Evolutionary conservation across 2,113 vertebrate species (phyloP).

Genomic region (Psittacara wagleri): DNA sequence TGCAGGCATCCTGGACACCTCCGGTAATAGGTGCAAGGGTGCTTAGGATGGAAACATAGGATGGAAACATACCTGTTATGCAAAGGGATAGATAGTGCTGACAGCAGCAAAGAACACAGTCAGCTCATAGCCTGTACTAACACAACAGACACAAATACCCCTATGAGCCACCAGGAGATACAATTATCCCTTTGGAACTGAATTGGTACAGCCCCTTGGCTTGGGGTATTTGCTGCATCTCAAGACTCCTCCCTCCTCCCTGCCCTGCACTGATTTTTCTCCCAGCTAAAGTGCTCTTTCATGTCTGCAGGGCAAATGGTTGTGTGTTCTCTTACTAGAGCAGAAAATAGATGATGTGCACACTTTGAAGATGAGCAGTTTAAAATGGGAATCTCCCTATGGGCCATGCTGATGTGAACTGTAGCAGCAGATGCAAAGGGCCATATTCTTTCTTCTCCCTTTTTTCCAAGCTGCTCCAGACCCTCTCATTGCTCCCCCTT

Average conservation of each 20-base stretch:
- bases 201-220: not conserved
- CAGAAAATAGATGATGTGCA: not conserved
- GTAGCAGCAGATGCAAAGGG: not conserved
- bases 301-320: not conserved
- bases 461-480: not conserved
- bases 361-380: not conserved
- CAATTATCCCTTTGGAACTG: not conserved
- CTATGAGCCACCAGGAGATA: not conserved
- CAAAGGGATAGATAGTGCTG: not conserved
- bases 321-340: not conserved
- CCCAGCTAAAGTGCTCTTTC: not conserved
- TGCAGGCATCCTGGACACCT: not conserved
- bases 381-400: not conserved
- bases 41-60: not conserved
- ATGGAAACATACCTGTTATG: not conserved
- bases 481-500: rapidly evolving
- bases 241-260: not conserved
- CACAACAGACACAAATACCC: not conserved
- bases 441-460: not conserved
- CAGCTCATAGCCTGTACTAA: not conserved
- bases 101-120: not conserved
- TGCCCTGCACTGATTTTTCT: not conserved
- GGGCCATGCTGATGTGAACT: not conserved
- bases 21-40: not conserved
- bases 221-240: not conserved